Conservation (phyloP, 2,888 invertebrate genomes). For the Anoplius nigerrimus region DNA sequence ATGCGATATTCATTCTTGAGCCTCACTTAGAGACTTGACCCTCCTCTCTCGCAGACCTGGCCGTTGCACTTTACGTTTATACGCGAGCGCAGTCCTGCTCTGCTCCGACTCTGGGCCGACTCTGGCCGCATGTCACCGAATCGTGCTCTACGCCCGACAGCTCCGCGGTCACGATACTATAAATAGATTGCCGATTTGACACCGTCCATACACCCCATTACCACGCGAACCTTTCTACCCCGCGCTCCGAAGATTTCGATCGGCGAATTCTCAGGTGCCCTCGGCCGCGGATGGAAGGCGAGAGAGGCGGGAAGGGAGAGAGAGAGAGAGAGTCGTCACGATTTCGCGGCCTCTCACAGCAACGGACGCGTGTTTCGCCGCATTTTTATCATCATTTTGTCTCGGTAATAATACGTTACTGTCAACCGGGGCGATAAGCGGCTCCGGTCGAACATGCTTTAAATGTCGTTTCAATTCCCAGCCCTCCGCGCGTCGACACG, state of each 20-base stretch:
- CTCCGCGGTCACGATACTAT: constrained; percentile 11
- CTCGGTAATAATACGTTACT: no score
- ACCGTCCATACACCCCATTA: background rate
- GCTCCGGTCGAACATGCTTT: no score
- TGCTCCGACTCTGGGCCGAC: constrained; percentile 25
- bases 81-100: constrained; percentile 48
- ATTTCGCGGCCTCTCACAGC: no score
- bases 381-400: no score
- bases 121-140: constrained; percentile 56
- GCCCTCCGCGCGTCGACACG: no score
- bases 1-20: constrained; percentile 16
- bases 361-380: no score
- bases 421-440: no score
- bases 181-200: constrained; percentile 4
- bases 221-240: background rate
- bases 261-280: background rate
- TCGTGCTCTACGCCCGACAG: constrained; percentile 46
- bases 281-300: background rate
- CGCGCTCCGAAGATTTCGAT: background rate
- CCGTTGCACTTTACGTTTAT: constrained; percentile 47
- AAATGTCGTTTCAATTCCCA: no score
- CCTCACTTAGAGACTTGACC: constrained; percentile 33
- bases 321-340: background rate
- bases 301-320: background rate
- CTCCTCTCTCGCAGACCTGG: constrained; percentile 27